Base-by-base conservation (phyloP, 2,113 vertebrate genomes). In the Oncorhynchus kisutch region DNA sequence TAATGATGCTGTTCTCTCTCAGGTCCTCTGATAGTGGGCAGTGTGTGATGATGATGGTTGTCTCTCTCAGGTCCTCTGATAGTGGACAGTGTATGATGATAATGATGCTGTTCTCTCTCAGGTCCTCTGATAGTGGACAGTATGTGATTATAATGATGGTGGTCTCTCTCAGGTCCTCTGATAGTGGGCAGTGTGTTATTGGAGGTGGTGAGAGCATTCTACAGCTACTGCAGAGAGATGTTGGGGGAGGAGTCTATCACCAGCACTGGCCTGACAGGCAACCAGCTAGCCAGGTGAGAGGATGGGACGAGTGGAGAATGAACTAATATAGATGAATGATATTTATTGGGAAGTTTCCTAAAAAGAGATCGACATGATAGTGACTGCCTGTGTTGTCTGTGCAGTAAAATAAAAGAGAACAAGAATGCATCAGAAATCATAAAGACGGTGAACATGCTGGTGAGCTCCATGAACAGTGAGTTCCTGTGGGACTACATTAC, bases 401-500 rank as follows among this genome's bases (percentile, higher is more conserved):
- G 77, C 91, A 99, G 97, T 81, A 90, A 94, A 67, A 94, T 99
- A 83, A 99, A 98, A 88, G 96, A 97, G 82, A 97, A 98, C 77
- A 98, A 94, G 88, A 96, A 93, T 0, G 94, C 96, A 14, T 96
- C 96, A 0, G 98, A 99, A 92, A 96, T 99, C 29, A 95, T 98
- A 75, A 99, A 99, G 86, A 96, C 97, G 0, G 93, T 96, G 78
- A 99, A 99, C 70, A 88, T 99, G 89, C 88, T 99, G 22, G 94
- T 99, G 89, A 95, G 94, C 2, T 96, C 96, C 59, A 93, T 97
- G 77, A 96, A 94, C 89, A 92, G 95, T 0, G 96, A 98, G 89
- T 99, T 96, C 80, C 92, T 99, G 71, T 99, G 97, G 98, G 97
- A 99, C 88, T 99, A 98, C 79, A 94, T 99, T 94, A 96, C 94